Base-by-base conservation (phyloP, 2,113 vertebrate genomes). In the Gavialis gangeticus region DNA sequence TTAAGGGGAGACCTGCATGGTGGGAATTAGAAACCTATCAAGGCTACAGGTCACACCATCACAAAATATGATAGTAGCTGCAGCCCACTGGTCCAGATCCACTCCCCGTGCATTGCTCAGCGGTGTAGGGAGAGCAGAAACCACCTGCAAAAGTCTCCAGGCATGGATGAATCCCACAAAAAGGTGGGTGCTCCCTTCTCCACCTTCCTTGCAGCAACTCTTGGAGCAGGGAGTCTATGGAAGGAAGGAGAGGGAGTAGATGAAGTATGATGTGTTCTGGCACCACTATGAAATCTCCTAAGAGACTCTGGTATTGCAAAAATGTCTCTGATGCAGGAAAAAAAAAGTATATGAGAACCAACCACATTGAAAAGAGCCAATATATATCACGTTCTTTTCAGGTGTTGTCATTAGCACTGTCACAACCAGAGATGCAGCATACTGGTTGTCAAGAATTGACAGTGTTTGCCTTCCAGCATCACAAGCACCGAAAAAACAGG, bases 261-360 rank as follows among this genome's bases (percentile, higher is more conserved):
- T 67, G 66, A 67, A 67, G 66, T 15, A 67, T 67, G n/a, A 10
- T 67, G n/a, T 10, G 5, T 18, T 67, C n/a, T n/a, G 30, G 64
- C 64, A 67, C 46, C 46, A 46, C 46, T 46, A 46, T 9, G 46
- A 46, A 46, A 46, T 18, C 22, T 21, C 67, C 30, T 22, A 37
- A 71, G 67, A 34, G 64, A 67, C 28, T 63, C 54, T 85, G 69
- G 13, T 55, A 85, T 3, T 75, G 66, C 4, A 73, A 90, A 88
- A 30, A 28, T 9, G 6, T 8, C 6, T 75, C 62, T 92, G 37
- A 75, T 16, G 83, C 28, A 85, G 19, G 21, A 71, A 89, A 91
- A 71, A 27, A 75, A 93, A 89, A 67, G 54, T n/a, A 67, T 67
- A 69, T 28, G 76, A 79, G 24, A 80, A 27, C 63, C 64, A 46